A percentile compares a stretch with the other conserved stretches of the same genome.
Evolutionary conservation across 1,140 invertebrate species (phyloP).

Genomic region (Pseudomyrmex cubaensis): DNA sequence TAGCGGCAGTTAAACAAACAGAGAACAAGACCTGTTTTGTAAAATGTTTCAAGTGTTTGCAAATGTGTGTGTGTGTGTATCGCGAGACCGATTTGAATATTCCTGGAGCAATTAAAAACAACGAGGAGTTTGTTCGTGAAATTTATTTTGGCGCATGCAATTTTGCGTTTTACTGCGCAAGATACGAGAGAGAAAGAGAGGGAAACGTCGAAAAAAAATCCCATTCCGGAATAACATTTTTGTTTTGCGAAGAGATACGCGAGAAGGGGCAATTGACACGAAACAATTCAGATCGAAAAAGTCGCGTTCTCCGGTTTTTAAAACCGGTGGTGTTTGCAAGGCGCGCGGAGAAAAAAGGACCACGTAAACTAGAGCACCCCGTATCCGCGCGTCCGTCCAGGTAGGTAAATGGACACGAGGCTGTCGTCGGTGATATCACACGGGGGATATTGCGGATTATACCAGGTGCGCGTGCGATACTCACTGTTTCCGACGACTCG

Average conservation of each 20-base stretch:
- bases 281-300: conserved; percentile 43
- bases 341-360: conserved; percentile 29
- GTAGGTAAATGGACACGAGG: conserved; percentile 60
- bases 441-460: conserved; percentile 74
- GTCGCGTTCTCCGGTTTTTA: conserved; percentile 37
- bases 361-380: conserved; percentile 13
- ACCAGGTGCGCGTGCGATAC: conserved; percentile 64
- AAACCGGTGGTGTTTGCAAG: conserved; percentile 3
- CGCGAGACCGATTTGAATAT: neutral
- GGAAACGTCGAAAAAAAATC: neutral
- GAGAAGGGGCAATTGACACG: neutral
- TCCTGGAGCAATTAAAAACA: conserved; percentile 2
- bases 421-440: conserved; percentile 58
- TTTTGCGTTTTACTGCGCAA: neutral
- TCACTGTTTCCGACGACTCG: conserved; percentile 61
- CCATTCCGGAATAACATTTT: conserved; percentile 30
- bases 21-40: too few relatives aligned
- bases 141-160: neutral
- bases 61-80: neutral
- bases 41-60: too few relatives aligned
- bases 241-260: neutral
- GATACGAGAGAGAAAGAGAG: neutral
- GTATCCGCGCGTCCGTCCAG: conserved; percentile 28
- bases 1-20: too few relatives aligned
- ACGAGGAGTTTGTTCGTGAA: neutral